Conservation (phyloP, 2,888 invertebrate species). For the Dasypolia templi region DNA sequence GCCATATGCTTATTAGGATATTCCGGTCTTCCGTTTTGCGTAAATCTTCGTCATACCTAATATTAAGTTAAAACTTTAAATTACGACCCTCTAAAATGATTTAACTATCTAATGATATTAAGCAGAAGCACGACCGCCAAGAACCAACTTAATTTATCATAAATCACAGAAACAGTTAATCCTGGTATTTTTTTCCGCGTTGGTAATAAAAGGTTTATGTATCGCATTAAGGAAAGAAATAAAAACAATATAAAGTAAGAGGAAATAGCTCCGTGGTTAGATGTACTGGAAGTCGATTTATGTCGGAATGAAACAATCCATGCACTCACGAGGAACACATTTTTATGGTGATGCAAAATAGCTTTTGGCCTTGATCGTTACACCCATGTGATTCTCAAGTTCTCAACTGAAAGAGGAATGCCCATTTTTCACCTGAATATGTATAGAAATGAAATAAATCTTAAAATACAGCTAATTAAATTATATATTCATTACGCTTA, state of each 20-base stretch:
- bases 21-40: constrained; percentile 5
- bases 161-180: constrained; percentile 53
- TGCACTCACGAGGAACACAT: neutral
- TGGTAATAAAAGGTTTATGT: constrained; percentile 47
- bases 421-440: too few species aligned
- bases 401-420: constrained; percentile 3
- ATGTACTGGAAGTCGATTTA: constrained; percentile 23
- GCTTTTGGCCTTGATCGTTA: neutral
- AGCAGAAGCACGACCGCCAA: constrained; percentile 8
- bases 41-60: constrained; percentile 35
- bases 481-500: too few species aligned
- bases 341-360: constrained; percentile 9
- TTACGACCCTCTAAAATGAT: constrained; percentile 21
- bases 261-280: constrained; percentile 21
- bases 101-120: constrained; percentile 41
- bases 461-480: too few species aligned
- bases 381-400: neutral
- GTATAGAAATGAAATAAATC: too few species aligned
- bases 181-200: constrained; percentile 35
- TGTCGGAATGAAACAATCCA: constrained; percentile 13
- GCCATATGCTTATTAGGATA: too few species aligned
- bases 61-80: constrained; percentile 3
- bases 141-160: constrained; percentile 35
- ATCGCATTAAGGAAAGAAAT: constrained; percentile 38
- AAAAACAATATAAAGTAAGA: constrained; percentile 44